Evolutionary conservation across 2,888 invertebrate species (phyloP).

Genomic region (Synanthedon andrenaeformis): DNA sequence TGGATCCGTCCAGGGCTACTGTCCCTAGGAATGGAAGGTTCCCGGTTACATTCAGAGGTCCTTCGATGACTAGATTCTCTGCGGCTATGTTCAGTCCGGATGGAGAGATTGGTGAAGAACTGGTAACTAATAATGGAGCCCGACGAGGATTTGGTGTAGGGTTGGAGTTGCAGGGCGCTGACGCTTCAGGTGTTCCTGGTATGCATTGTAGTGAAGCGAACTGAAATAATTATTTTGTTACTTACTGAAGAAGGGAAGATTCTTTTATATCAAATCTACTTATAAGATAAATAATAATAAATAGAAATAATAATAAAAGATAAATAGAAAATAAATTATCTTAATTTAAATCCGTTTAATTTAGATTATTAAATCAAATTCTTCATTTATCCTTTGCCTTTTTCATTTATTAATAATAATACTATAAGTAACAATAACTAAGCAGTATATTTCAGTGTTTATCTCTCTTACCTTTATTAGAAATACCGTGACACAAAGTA

Average conservation of each 20-base stretch:
- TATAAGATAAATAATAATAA: too few species aligned
- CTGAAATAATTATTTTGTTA: neutral
- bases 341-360: too few species aligned
- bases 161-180: neutral
- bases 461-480: too few species aligned
- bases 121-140: neutral
- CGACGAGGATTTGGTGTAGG: neutral
- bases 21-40: slow-evolving; percentile 25
- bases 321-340: too few species aligned
- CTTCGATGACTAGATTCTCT: slow-evolving; percentile 24
- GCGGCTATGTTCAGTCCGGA: slow-evolving; percentile 9
- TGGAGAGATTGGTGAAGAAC: neutral
- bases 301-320: too few species aligned
- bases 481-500: too few species aligned
- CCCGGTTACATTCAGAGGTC: slow-evolving; percentile 21
- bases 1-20: slow-evolving; percentile 22
- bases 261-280: too few species aligned
- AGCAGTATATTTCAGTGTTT: too few species aligned
- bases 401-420: too few species aligned
- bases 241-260: neutral
- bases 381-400: too few species aligned
- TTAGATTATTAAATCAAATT: too few species aligned
- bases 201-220: neutral
- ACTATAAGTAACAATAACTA: too few species aligned
- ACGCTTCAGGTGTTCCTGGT: neutral